These are phyloP conservation scores for Bos indicus DNA, from an alignment of 2,113 vertebrate species.

Conservation along the genomic window DNA sequence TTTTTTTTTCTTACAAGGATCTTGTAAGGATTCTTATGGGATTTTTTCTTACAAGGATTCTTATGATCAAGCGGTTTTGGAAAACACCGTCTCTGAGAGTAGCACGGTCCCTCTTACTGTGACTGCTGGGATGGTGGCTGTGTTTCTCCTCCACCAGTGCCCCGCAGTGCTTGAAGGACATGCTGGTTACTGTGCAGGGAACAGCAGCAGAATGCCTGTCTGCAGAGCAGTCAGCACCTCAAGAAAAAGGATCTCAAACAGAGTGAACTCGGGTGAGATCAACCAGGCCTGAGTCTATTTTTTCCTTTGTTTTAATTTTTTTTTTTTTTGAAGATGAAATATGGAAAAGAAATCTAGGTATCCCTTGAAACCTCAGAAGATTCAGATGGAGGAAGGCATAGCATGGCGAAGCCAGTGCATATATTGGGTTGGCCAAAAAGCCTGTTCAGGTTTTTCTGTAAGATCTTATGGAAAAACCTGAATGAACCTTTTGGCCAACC, in stretches of 20 bases:
- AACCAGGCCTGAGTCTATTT: neutral
- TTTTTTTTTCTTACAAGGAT: neutral
- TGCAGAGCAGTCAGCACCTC: neutral
- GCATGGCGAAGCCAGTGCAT: neutral
- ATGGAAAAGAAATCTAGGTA: no score
- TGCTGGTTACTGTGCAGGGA: accelerated
- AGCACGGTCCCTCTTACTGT: accelerated
- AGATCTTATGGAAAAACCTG: neutral
- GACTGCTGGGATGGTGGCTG: neutral
- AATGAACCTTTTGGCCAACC: neutral
- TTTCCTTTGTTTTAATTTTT: neutral
- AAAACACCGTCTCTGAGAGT: neutral
- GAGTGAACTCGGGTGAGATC: neutral
- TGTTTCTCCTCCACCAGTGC: no score
- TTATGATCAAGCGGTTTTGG: neutral
- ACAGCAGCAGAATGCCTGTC: neutral
- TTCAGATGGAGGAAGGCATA: neutral
- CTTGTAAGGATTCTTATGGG: neutral
- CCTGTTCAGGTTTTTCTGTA: neutral
- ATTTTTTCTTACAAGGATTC: neutral
- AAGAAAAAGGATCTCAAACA: neutral
- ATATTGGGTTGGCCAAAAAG: neutral
- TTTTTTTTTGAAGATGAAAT: neutral
- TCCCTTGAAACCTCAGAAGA: neutral
- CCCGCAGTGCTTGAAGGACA: neutral